Evolutionary conservation across 2,888 invertebrate genomes (phyloP).

Genomic region (Tillus elongatus): DNA sequence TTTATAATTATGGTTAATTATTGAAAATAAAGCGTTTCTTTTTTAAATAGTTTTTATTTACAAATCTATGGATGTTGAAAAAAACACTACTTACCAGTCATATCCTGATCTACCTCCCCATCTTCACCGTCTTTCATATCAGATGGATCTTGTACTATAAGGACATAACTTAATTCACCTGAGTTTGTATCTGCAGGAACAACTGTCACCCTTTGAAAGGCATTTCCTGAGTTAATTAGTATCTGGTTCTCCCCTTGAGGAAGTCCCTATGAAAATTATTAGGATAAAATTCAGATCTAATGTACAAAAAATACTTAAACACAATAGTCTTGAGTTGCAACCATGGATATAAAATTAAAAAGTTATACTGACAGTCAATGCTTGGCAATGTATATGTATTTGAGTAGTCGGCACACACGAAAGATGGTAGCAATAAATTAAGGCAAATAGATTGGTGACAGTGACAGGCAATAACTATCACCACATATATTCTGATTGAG

Average conservation of each 20-base stretch:
- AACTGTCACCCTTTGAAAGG: slow-evolving; percentile 74
- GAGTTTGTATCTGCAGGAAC: slow-evolving; percentile 68
- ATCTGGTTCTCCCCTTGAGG: slow-evolving; percentile 39
- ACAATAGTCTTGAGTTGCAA: too few species aligned
- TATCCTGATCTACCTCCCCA: slow-evolving; percentile 47
- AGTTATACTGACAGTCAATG: too few species aligned
- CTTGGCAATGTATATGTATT: too few species aligned
- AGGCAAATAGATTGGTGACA: too few species aligned
- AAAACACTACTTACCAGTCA: slow-evolving; percentile 39
- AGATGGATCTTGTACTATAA: slow-evolving; percentile 65
- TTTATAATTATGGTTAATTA: too few species aligned
- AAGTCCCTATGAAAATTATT: slow-evolving; percentile 16
- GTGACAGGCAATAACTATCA: too few species aligned
- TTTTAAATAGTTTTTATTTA: neutral
- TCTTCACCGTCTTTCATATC: slow-evolving; percentile 44
- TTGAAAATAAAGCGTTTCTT: too few species aligned
- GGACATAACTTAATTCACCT: slow-evolving; percentile 79
- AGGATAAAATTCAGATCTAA: neutral
- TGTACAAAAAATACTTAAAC: too few species aligned
- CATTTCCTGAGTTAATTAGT: slow-evolving; percentile 50
- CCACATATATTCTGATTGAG: too few species aligned
- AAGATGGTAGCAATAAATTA: neutral
- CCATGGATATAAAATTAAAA: too few species aligned
- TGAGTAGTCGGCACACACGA: neutral
- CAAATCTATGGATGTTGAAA: neutral